These are phyloP conservation scores for Serrognathus titanus DNA, from an alignment of 2,888 invertebrate genomes.

Conservation along the genomic window DNA sequence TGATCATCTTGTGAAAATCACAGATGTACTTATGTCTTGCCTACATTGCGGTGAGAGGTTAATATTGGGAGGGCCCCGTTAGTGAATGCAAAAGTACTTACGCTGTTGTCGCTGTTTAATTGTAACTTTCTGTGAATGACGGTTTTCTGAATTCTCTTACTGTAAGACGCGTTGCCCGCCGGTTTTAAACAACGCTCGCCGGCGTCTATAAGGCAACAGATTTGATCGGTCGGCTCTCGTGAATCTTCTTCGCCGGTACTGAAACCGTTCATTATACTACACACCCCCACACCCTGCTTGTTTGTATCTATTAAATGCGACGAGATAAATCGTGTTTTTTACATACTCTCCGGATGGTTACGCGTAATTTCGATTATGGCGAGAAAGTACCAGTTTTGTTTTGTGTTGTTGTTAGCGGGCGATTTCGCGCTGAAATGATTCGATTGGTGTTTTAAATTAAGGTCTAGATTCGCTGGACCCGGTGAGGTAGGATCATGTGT, in stretches of 20 bases:
- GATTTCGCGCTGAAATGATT: constrained; percentile 14
- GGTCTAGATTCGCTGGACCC: constrained; percentile 25
- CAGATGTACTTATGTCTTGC: constrained; percentile 95
- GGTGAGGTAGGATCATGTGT: constrained; percentile 25
- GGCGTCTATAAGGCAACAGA: constrained; percentile 90
- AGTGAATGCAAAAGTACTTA: constrained; percentile 44
- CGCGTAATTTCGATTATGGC: too few relatives aligned
- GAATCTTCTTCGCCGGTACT: constrained; percentile 91
- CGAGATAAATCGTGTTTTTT: background rate
- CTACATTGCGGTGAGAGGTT: constrained; percentile 50
- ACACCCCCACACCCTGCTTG: background rate
- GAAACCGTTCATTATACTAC: constrained; percentile 73
- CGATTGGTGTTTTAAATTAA: constrained; percentile 21
- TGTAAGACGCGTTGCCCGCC: constrained; percentile 94
- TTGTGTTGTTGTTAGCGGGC: background rate
- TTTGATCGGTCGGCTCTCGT: constrained; percentile 81
- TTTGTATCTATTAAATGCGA: background rate
- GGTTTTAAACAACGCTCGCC: constrained; percentile 80
- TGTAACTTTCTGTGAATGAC: constrained; percentile 88
- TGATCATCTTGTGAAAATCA: constrained; percentile 93
- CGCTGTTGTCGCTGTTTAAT: constrained; percentile 78
- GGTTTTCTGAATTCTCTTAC: constrained; percentile 94
- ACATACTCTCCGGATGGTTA: background rate
- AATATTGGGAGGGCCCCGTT: too few relatives aligned
- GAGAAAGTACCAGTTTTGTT: background rate